phyloP scores from a whole-genome alignment of 2,113 vertebrate species.

The Microcebus griseorufus region DNA sequence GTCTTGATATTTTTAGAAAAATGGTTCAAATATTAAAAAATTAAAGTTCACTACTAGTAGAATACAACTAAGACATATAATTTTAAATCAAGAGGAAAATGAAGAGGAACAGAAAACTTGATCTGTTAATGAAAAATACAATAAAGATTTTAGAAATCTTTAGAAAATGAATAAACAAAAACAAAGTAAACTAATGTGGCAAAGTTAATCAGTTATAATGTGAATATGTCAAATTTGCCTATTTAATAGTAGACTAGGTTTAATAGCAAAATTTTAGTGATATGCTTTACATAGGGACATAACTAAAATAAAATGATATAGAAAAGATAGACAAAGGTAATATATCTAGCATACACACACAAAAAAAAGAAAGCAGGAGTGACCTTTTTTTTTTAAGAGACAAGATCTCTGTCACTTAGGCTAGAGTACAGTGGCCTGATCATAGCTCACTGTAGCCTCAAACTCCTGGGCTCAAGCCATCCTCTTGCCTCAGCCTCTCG shows the following conservation, averaged over 20 bases:
- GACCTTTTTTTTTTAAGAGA: too few species aligned
- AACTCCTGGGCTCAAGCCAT: too few species aligned
- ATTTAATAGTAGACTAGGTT: neutral
- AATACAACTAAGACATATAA: neutral
- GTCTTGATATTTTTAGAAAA: neutral
- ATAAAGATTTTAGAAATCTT: neutral
- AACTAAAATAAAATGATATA: too few species aligned
- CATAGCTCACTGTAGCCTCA: too few species aligned
- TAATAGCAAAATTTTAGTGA: neutral
- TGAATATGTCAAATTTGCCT: neutral
- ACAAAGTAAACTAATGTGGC: neutral
- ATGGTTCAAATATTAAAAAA: conserved; percentile 2
- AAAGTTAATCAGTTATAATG: neutral
- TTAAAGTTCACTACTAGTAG: neutral
- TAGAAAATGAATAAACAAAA: neutral
- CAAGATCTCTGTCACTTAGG: too few species aligned
- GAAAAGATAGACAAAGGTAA: too few species aligned
- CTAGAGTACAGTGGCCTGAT: too few species aligned
- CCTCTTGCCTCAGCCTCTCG: too few species aligned
- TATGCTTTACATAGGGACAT: neutral
- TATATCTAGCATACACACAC: too few species aligned
- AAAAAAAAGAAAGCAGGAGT: too few species aligned
- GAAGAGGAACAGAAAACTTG: neutral
- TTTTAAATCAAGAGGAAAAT: neutral
- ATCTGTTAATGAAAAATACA: neutral